Percentiles rank a stretch among this genome's conserved stretches.
Evolutionary conservation across 2,113 vertebrate genomes (phyloP).

Genomic region (Stictonetta naevosa): DNA sequence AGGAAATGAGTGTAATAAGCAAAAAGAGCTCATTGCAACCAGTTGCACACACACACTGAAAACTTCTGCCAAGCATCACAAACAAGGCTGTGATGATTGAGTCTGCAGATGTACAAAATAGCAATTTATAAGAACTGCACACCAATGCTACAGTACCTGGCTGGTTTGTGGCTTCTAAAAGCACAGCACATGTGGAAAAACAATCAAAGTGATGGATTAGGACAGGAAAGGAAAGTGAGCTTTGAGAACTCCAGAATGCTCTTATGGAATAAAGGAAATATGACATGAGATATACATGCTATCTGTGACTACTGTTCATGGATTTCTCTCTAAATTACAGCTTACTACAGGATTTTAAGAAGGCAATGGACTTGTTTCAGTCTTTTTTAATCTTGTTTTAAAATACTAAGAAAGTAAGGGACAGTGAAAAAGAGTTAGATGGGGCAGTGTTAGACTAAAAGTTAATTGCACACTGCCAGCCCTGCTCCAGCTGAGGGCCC

Average conservation of each 20-base stretch:
- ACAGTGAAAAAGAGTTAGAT: not conserved
- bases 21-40: conserved; percentile 54
- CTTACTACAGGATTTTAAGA: not conserved
- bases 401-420: not conserved
- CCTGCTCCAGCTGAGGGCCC: not conserved
- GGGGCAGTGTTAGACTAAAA: not conserved
- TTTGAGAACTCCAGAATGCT: conserved; percentile 68
- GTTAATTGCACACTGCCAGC: not conserved
- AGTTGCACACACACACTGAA: conserved; percentile 52
- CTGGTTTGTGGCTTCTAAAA: conserved; percentile 90
- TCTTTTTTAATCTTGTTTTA: conserved; percentile 6
- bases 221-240: conserved; percentile 64
- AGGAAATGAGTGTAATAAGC: conserved; percentile 17
- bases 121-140: conserved; percentile 63
- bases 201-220: conserved; percentile 81
- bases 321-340: conserved; percentile 24
- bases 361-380: not conserved
- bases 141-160: conserved; percentile 87
- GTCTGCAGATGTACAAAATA: conserved; percentile 56
- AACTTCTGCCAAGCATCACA: conserved; percentile 67
- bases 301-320: conserved; percentile 12
- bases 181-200: conserved; percentile 83
- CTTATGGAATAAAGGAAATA: conserved; percentile 58
- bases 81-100: conserved; percentile 50
- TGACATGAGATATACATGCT: conserved; percentile 32